A percentile compares a stretch with the other conserved stretches of the same genome.
Conservation (phyloP, 2,888 invertebrate species). For the Lithophane semibrunnea region DNA sequence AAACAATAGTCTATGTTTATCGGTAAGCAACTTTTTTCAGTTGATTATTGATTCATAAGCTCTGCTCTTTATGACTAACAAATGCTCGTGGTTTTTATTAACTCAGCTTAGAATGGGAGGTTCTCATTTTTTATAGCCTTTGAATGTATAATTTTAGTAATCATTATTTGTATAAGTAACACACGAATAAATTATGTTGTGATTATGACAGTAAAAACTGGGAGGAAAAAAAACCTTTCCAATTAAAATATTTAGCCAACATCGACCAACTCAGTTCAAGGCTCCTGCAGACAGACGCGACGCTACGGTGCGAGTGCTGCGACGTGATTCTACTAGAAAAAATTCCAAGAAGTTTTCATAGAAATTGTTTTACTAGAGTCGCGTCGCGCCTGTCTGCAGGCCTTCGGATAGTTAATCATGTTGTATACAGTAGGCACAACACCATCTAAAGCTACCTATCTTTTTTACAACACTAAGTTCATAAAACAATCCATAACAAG, state of each 20-base stretch:
- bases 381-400: too few species aligned
- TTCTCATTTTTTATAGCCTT: slow-evolving; percentile 35
- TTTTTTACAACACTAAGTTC: slow-evolving; percentile 53
- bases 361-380: too few species aligned
- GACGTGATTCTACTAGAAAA: too few species aligned
- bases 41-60: slow-evolving; percentile 45
- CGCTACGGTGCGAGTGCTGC: too few species aligned
- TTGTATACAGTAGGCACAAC: neutral
- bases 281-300: too few species aligned
- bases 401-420: slow-evolving; percentile 23
- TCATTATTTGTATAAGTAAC: slow-evolving; percentile 43
- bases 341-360: too few species aligned
- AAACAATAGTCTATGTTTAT: neutral
- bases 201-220: slow-evolving; percentile 41
- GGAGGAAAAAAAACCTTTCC: slow-evolving; percentile 3
- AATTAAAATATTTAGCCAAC: slow-evolving; percentile 29
- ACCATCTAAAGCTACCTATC: slow-evolving; percentile 21
- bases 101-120: slow-evolving; percentile 20
- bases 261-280: neutral
- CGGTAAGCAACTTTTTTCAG: slow-evolving; percentile 27
- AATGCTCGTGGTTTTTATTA: slow-evolving; percentile 42
- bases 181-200: slow-evolving; percentile 25
- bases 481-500: slow-evolving; percentile 61
- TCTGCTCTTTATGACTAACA: slow-evolving; percentile 34
- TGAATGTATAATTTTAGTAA: slow-evolving; percentile 44